Evolutionary conservation across 2,888 invertebrate species (phyloP).

Genomic region (Amorpha juglandis): DNA sequence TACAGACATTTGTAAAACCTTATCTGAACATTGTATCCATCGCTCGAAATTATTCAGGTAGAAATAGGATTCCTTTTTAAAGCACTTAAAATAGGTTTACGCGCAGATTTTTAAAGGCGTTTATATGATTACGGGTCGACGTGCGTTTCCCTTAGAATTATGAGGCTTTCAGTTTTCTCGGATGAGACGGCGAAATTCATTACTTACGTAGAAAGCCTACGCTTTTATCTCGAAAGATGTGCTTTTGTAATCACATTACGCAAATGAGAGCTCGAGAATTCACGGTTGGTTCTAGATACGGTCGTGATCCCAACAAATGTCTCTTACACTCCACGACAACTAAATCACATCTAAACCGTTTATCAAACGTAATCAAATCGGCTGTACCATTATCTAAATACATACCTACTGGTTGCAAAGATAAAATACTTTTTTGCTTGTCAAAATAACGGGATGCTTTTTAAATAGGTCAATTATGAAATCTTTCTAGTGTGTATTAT

Average conservation of each 20-base stretch:
- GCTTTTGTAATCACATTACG: constrained; percentile 84
- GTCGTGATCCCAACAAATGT: constrained; percentile 78
- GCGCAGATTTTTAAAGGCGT: constrained; percentile 21
- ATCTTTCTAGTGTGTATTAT: not conserved
- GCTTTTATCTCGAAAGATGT: constrained; percentile 81
- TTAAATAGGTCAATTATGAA: no score
- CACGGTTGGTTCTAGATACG: constrained; percentile 75
- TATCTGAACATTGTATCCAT: constrained; percentile 16
- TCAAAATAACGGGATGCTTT: not conserved
- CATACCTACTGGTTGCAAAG: not conserved
- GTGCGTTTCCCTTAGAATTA: constrained; percentile 58
- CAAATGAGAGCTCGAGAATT: constrained; percentile 79
- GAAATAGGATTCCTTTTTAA: constrained; percentile 6
- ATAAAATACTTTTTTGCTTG: not conserved
- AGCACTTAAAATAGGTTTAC: constrained; percentile 1
- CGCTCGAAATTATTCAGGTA: constrained; percentile 6
- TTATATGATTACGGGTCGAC: constrained; percentile 40
- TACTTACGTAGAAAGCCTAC: constrained; percentile 77
- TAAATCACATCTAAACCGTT: constrained; percentile 60
- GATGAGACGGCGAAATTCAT: constrained; percentile 75
- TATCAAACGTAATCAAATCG: constrained; percentile 47
- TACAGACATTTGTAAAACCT: constrained; percentile 20
- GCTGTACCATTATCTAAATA: constrained; percentile 2
- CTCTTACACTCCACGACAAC: constrained; percentile 66
- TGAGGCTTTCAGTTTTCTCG: constrained; percentile 61